phyloP scores from a whole-genome alignment of 2,888 invertebrate genomes.

The Chrysomela aeneicollis region DNA sequence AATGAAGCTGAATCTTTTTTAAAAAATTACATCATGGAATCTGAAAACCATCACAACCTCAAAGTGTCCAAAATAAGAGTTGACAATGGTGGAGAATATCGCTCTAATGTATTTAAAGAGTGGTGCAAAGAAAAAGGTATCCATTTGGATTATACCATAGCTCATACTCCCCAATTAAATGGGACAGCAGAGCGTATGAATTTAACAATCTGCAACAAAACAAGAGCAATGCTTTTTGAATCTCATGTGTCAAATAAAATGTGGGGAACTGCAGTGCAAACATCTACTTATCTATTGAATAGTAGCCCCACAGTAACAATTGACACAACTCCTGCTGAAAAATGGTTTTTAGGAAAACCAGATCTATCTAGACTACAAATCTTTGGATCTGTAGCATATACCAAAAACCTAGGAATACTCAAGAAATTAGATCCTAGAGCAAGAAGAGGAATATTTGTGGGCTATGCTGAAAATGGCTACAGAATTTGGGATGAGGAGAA shows the following conservation, averaged over 20 bases:
- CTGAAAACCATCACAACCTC: background rate
- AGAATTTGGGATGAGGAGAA: conserved; percentile 25
- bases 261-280: conserved; percentile 13
- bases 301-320: background rate
- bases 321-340: background rate
- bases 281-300: conserved; percentile 10
- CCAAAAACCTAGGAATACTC: conserved; percentile 39
- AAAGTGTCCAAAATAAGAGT: background rate
- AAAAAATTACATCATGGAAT: background rate
- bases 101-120: background rate
- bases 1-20: conserved; percentile 4
- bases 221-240: conserved; percentile 10
- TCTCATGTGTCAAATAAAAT: background rate
- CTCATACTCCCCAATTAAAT: conserved; percentile 11
- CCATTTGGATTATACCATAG: conserved; percentile 3
- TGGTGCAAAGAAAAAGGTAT: conserved; percentile 7
- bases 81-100: conserved; percentile 5
- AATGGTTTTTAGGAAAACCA: background rate
- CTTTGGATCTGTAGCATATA: conserved; percentile 46
- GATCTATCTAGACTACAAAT: conserved; percentile 32
- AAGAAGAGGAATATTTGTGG: conserved; percentile 41
- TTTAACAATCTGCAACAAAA: conserved; percentile 16
- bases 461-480: conserved; percentile 29
- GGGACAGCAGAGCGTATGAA: conserved; percentile 12
- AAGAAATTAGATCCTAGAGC: conserved; percentile 47